phyloP scores from a whole-genome alignment of 2,113 vertebrate genomes.

The Bos javanicus region DNA sequence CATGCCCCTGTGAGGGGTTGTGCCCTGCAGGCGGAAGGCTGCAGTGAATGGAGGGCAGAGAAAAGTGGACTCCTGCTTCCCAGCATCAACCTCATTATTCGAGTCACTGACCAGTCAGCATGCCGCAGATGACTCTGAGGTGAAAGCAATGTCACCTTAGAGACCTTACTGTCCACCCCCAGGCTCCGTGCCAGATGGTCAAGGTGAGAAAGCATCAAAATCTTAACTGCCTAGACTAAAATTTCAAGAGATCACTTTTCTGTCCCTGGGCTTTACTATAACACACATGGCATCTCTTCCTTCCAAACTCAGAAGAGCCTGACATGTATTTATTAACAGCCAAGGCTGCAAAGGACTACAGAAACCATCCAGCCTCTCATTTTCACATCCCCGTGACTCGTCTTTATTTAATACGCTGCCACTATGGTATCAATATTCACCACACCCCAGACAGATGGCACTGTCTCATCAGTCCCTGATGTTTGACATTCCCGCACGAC shows the following conservation, averaged over 20 bases:
- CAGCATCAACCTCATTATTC: neutral
- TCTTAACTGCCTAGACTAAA: neutral
- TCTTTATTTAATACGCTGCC: accelerated
- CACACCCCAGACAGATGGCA: neutral
- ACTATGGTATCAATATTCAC: neutral
- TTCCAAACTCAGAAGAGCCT: neutral
- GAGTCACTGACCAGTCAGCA: neutral
- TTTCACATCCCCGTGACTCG: accelerated
- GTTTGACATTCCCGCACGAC: accelerated
- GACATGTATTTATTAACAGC: neutral
- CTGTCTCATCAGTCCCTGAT: neutral
- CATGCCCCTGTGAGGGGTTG: accelerated
- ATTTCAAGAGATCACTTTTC: neutral
- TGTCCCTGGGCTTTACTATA: neutral
- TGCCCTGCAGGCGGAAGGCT: accelerated
- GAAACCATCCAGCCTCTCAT: neutral
- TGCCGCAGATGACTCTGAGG: neutral
- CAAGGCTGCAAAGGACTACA: neutral
- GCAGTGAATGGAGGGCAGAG: neutral
- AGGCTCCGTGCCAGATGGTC: neutral
- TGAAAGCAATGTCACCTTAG: neutral
- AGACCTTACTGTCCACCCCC: neutral
- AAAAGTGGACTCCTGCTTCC: neutral
- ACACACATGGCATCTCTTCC: neutral
- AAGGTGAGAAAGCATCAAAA: neutral